Base-by-base conservation (phyloP, 1,140 invertebrate genomes). In the Stratiolaelaps scimitus region DNA sequence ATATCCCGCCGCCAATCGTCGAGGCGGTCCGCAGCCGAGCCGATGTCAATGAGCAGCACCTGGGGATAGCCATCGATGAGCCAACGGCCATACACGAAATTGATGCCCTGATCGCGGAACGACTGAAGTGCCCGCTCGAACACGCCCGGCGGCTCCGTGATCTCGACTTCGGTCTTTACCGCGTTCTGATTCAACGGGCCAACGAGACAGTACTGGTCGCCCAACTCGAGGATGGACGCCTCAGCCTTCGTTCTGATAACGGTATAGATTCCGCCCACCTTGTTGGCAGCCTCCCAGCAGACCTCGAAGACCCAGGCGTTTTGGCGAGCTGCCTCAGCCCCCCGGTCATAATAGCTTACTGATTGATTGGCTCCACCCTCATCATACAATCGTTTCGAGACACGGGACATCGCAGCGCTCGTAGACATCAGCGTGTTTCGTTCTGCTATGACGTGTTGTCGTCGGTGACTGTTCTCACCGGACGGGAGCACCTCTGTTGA, bases 341-440 rank as follows among this genome's bases (percentile, higher is more conserved):
- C 91, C 53, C 83, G 78, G 75, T 96, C 91, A 78, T 92, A 82
- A 78, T 92, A 82, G 72, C 81, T 85, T 2, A 23, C 17, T 17
- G 15, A 15, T 17, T n/a, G 23, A 34, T 17, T 29, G 23, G 4
- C 53, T 26, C 53, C 53, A 60, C 34, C 53, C 26, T 60, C 53
- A 10, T 15, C 53, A 23, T 60, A 60, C 15, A 60, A 34, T 15
- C 53, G 53, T 15, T 34, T 26, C 15, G 53, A 26, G 15, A 23
- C 13, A 60, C 53, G 53, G 23, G 53, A 60, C 53, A 60, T 60
- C 0, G 53, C 10, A 28, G 28, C 47, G 47, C n/a, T n/a, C n/a
- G 47, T 48, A 4, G 47, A 48, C 47, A 48, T n/a, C n/a, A n/a
- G n/a, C n/a, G n/a, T n/a, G n/a, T n/a, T n/a, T n/a, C n/a, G n/a